A percentile compares a stretch with the other conserved stretches of the same genome.
phyloP scores from a whole-genome alignment of 1,140 invertebrate genomes.

The Agraylea sexmaculata region DNA sequence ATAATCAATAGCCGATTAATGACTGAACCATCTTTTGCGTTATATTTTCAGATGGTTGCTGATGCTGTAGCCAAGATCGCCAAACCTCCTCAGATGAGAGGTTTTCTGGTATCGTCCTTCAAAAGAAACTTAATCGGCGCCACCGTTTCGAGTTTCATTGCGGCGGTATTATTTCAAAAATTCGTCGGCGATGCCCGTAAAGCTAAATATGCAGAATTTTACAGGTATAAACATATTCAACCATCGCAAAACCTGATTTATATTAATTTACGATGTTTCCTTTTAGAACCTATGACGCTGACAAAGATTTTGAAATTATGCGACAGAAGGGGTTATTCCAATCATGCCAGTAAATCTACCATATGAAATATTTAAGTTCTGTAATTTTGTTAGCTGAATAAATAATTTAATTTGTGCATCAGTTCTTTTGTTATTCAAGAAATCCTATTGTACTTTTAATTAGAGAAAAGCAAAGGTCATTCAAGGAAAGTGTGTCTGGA shows the following conservation, averaged over 20 bases:
- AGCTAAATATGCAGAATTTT: slow-evolving; percentile 51
- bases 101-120: slow-evolving; percentile 42
- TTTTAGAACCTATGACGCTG: slow-evolving; percentile 43
- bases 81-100: slow-evolving; percentile 43
- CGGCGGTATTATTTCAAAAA: slow-evolving; percentile 37
- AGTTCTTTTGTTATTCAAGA: not conserved
- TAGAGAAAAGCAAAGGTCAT: not conserved
- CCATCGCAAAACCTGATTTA: not conserved
- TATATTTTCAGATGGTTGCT: slow-evolving; percentile 20
- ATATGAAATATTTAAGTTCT: not conserved
- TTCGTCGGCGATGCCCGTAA: slow-evolving; percentile 42
- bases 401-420: not conserved
- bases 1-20: too few species aligned
- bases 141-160: slow-evolving; percentile 28
- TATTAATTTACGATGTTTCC: slow-evolving; percentile 2
- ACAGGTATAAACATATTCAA: slow-evolving; percentile 42
- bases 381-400: not conserved
- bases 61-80: slow-evolving; percentile 23
- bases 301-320: slow-evolving; percentile 45
- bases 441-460: not conserved
- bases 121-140: slow-evolving; percentile 42
- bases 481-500: not conserved
- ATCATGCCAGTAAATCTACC: slow-evolving; percentile 23
- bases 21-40: not conserved
- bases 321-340: slow-evolving; percentile 43